phyloP scores from a whole-genome alignment of 2,888 invertebrate genomes.

The Pinctada fucata region DNA sequence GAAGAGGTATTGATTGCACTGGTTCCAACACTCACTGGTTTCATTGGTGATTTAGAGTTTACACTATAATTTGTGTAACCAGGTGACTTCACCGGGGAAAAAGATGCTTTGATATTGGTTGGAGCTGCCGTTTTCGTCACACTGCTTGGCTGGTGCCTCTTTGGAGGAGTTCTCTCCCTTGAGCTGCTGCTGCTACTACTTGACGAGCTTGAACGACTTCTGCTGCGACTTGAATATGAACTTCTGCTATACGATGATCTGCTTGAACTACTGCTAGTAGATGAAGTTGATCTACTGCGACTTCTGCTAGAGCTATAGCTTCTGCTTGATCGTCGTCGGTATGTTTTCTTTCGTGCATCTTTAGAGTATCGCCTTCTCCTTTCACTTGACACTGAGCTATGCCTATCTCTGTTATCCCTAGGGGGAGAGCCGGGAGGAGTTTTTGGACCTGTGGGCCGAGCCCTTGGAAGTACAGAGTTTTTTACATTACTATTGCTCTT shows the following conservation, averaged over 20 bases:
- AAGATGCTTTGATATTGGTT: neutral
- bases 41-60: conserved; percentile 12
- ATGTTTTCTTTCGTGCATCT: conserved; percentile 12
- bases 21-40: conserved; percentile 8
- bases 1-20: conserved; percentile 10
- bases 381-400: conserved; percentile 50
- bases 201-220: conserved; percentile 44
- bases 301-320: conserved; percentile 43
- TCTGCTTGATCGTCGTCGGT: conserved; percentile 26
- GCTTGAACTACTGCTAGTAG: conserved; percentile 49
- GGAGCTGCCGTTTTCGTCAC: neutral
- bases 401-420: conserved; percentile 41
- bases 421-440: conserved; percentile 45
- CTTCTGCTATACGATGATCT: conserved; percentile 50
- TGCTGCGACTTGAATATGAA: conserved; percentile 41
- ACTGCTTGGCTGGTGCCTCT: conserved; percentile 17
- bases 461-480: conserved; percentile 40
- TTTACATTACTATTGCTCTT: conserved; percentile 3
- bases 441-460: conserved; percentile 28
- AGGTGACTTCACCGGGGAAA: conserved; percentile 5
- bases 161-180: conserved; percentile 37
- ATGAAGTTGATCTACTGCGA: conserved; percentile 41
- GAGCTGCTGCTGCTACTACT: conserved; percentile 41
- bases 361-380: neutral
- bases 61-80: conserved; percentile 2